Percentiles rank a stretch among this genome's conserved stretches.
phyloP scores from a whole-genome alignment of 2,797 vertebrate genomes.

The Xiphorhynchus erythropygius region DNA sequence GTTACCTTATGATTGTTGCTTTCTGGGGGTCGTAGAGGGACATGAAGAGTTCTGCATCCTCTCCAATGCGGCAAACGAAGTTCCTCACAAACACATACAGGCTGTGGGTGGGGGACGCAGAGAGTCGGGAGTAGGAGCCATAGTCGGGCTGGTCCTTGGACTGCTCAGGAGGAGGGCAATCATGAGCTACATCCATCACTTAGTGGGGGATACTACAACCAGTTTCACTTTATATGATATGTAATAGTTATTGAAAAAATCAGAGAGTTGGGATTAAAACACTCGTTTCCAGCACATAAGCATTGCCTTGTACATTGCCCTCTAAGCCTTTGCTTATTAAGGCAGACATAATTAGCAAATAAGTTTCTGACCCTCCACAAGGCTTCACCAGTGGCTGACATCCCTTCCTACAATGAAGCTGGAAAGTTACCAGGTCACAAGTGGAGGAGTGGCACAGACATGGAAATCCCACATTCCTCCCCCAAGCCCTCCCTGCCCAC shows the following conservation, averaged over 20 bases:
- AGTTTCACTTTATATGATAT: neutral
- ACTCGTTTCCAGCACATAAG: neutral
- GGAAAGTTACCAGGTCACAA: neutral
- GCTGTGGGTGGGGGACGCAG: constrained; percentile 94
- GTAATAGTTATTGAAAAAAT: neutral
- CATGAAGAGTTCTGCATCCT: constrained; percentile 98
- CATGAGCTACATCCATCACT: neutral
- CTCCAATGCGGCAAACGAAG: constrained; percentile 97
- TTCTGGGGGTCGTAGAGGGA: constrained; percentile 93
- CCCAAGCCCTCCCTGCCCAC: neutral
- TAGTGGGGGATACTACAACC: neutral
- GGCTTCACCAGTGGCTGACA: neutral
- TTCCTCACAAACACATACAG: constrained; percentile 97
- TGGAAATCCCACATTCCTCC: neutral
- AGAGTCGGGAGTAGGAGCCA: constrained; percentile 87
- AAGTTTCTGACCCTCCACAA: neutral
- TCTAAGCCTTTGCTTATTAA: neutral
- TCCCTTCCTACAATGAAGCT: neutral
- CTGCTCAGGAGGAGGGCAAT: constrained; percentile 63
- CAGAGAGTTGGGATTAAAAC: neutral
- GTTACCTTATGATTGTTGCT: constrained; percentile 88
- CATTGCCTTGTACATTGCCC: neutral
- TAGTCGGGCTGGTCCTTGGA: constrained; percentile 89
- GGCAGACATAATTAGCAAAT: neutral
- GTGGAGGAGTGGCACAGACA: neutral